Evolutionary conservation across 2,113 vertebrate species (phyloP), one percentile per base, ranked within the genome.

Genomic region (Ageneiosus marmoratus): DNA sequence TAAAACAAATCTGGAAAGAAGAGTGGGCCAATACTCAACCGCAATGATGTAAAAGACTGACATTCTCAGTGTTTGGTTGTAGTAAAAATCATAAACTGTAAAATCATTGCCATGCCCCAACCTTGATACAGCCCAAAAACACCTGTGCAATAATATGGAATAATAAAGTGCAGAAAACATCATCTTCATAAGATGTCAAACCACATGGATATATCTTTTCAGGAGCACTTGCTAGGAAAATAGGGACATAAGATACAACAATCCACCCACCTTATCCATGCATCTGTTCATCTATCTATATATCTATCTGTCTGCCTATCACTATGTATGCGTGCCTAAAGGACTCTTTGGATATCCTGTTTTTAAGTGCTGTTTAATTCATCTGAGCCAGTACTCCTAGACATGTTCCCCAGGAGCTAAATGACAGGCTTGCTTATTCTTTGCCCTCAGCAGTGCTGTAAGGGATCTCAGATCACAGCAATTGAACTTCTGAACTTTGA

Each of bases 281-380:
- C 9, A 0, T 41, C 63, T n/a, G 10, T 24, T 18, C 4, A 4
- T 7, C 29, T 3, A 41, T 41, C 32, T 37, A 10, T 22, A 6
- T 63, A 9, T 20, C 5, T 22, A 9, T 67, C 32, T 22, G 20
- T 37, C 5, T 37, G 8, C 13, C 18, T 37, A 6, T 46, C 10
- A 27, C 11, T 48, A 13, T 51, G 63, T 41, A 20, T 78, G 27
- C 55, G 7, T 55, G 53, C 48, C 72, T 60, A 15, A 29, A 76
- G 83, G 78, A 15, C 58, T 76, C 37, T 46, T 81, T 63, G 27
- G 27, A 46, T 56, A 20, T 76, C 70, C 63, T 46, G 48, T 84
- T 63, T 84, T 67, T 67, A 53, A 83, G 18, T 5, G 5, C 72
- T n/a, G 50, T 20, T 76, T 16, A 84, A 56, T 67, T 46, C 55